phyloP scores from a whole-genome alignment of 2,797 vertebrate genomes.

The Chelonia mydas region DNA sequence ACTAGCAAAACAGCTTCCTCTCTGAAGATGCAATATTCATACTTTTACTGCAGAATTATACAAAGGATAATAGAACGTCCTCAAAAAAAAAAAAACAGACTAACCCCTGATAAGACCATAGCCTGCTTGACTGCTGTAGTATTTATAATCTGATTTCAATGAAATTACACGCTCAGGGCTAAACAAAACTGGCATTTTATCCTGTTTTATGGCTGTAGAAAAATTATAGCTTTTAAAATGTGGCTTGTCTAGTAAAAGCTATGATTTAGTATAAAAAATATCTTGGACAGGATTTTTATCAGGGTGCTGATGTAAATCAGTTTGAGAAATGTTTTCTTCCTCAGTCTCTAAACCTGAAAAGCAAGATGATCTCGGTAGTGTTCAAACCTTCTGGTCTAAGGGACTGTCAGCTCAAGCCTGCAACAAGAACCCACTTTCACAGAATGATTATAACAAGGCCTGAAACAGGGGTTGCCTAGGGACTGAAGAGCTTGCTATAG shows the following conservation, averaged over 20 bases:
- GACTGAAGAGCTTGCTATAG: background rate
- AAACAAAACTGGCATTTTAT: constrained; percentile 43
- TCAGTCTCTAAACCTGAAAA: background rate
- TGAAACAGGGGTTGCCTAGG: background rate
- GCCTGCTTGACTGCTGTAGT: background rate
- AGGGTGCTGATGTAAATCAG: constrained; percentile 43
- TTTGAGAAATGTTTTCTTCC: background rate
- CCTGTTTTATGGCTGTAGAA: constrained; percentile 18
- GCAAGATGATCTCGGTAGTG: background rate
- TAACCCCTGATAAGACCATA: constrained; percentile 8
- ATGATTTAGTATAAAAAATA: constrained; percentile 56
- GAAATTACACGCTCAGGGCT: constrained; percentile 14
- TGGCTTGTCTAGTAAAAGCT: constrained; percentile 27
- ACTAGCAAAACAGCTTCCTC: background rate
- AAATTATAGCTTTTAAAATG: constrained; percentile 64
- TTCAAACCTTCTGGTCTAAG: background rate
- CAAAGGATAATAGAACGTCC: background rate
- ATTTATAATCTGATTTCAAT: constrained; percentile 31
- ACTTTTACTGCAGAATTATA: background rate
- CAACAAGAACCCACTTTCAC: background rate
- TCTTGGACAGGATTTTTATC: constrained; percentile 41
- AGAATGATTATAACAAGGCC: background rate
- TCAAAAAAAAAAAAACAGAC: background rate
- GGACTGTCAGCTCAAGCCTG: background rate
- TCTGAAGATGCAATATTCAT: background rate